Evolutionary conservation across 2,113 vertebrate genomes (phyloP), one percentile per base, ranked within the genome.

Genomic region (Ciconia stormi): DNA sequence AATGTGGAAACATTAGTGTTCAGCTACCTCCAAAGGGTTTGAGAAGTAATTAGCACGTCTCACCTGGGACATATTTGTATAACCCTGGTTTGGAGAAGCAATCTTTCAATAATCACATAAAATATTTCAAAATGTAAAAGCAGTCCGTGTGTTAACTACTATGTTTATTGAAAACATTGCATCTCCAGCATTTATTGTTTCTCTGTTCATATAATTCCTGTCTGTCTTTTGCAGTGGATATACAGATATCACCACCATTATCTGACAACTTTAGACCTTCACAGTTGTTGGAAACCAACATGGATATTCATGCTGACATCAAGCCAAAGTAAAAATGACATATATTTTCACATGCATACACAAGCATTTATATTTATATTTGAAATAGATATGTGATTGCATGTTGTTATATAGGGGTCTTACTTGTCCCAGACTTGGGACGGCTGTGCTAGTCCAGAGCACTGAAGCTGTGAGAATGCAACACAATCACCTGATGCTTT

Each of bases 201-300:
- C 56, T 61, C n/a, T 87, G 29, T 62, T 85, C 11, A 44, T 61
- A 3, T 58, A 72, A 88, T 40, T 94, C 72, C 46, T 74, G 11
- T 91, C 74, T 89, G 25, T 93, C 80, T 97, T 84, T 95, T 95
- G 34, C 90, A 98, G 98, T 96, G 94, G 61, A 91, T 36, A 50
- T 90, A 36, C 89, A 96, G 32, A 38, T 97, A 40, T 94, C 85
- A 56, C 94, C 95, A 55, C 61, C 92, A 10, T 42, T 96, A 50
- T 38, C 91, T 26, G 94, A 73, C 7, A 53, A 95, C 27, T 91
- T 96, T 26, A 96, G 63, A 72, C 42, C 90, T 22, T 56, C 87
- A 29, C 92, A 97, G 61, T 16, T 98, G 85, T 77, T 97, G 76
- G 87, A 97, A 74, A 44, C 71, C 82, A 93, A 53, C 46, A 44